Conservation (phyloP, 1,140 invertebrate genomes). For the Drosophila rufa region DNA sequence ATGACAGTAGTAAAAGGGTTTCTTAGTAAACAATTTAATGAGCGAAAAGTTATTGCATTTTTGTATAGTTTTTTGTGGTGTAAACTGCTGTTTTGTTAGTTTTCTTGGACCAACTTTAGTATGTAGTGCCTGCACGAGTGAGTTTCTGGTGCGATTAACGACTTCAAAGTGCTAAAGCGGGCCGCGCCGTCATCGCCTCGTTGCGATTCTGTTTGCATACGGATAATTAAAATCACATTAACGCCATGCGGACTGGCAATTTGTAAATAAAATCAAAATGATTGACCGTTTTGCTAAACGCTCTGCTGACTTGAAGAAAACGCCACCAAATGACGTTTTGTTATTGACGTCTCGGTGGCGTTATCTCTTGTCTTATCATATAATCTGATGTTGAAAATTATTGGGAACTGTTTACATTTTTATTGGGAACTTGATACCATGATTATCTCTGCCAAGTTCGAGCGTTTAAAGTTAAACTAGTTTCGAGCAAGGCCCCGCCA, state of each 20-base stretch:
- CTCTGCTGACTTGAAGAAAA: conserved; percentile 1
- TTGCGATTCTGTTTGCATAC: conserved; percentile 62
- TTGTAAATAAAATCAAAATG: conserved; percentile 34
- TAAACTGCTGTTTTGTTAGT: not conserved
- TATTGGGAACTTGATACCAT: not conserved
- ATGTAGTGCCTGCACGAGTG: conserved; percentile 32
- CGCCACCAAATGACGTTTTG: not conserved
- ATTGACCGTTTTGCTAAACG: conserved; percentile 40
- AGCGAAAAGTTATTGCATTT: not conserved
- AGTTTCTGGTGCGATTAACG: conserved; percentile 46
- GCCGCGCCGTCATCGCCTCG: conserved; percentile 33
- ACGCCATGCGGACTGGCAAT: conserved; percentile 39
- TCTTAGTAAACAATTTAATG: not conserved
- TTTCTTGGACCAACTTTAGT: conserved; percentile 10
- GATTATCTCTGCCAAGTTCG: not conserved
- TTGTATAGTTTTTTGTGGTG: not conserved
- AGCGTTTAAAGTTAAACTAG: conserved; percentile 4
- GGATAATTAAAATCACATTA: conserved; percentile 77
- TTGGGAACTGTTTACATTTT: not conserved
- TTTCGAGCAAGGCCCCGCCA: conserved; percentile 4
- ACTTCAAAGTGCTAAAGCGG: conserved; percentile 37
- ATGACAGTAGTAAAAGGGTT: not conserved
- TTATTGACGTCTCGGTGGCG: not conserved
- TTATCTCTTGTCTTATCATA: conserved; percentile 10
- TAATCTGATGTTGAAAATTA: not conserved